phyloP scores from a whole-genome alignment of 2,797 vertebrate species.

The Buphagus erythrorhynchus region DNA sequence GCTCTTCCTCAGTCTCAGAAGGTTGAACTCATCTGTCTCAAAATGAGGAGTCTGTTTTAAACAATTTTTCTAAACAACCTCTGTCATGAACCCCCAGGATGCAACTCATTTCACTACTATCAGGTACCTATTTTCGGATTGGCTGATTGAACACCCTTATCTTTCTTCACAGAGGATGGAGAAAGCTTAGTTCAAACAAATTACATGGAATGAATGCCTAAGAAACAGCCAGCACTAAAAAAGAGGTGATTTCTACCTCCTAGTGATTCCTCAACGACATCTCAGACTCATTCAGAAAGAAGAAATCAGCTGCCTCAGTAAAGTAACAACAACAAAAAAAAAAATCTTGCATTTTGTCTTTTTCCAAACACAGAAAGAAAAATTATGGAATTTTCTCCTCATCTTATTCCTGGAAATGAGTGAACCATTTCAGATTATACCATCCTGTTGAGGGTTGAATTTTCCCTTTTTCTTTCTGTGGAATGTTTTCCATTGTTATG shows the following conservation, averaged over 20 bases:
- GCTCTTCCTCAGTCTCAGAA: background rate
- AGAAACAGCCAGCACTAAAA: background rate
- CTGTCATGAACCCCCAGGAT: background rate
- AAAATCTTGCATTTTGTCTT: background rate
- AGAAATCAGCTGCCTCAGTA: background rate
- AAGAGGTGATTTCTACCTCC: background rate
- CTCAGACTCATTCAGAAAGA: background rate
- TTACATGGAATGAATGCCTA: background rate
- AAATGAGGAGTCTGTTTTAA: background rate
- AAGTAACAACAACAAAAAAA: background rate
- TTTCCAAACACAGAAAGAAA: background rate
- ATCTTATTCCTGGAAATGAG: background rate
- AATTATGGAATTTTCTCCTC: background rate
- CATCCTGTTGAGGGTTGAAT: no score
- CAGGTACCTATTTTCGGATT: background rate
- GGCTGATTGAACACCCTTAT: background rate
- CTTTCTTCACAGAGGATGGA: background rate
- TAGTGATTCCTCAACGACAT: background rate
- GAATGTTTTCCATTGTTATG: no score
- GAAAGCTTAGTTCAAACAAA: background rate
- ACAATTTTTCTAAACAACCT: background rate
- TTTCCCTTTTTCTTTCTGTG: no score
- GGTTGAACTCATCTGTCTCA: background rate
- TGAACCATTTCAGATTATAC: background rate
- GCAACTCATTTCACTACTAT: background rate